Evolutionary conservation across 2,888 invertebrate species (phyloP), one percentile per base, ranked within the genome.

Genomic region (Caenorhabditis angaria): DNA sequence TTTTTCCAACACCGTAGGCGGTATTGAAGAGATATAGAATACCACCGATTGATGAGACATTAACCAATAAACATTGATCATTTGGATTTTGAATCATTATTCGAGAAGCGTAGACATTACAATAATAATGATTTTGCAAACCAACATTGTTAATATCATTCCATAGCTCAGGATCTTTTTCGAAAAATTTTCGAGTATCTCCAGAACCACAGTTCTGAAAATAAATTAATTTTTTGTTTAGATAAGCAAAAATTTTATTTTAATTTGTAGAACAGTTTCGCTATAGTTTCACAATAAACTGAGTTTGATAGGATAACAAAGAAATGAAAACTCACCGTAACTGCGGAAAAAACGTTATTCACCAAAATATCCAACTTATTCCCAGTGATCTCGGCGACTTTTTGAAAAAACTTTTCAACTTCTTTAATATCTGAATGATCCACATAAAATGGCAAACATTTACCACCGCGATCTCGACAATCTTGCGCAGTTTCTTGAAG

Each of bases 71-170:
- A 1, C 77, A 74, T 35, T 69, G 69, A 55, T 56, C 56, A n/a
- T 64, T 69, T 41, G 6, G 6, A 50, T 63, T 68, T 53, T 70
- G 67, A 22, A 51, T 70, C 89, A 90, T 89, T 70, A 89, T 76
- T 51, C 87, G 75, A 2, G 89, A 84, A 4, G 89, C 89, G 61
- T 87, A 85, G 3, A 88, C 87, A 18, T 88, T 70, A 73, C 89
- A 89, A 50, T 88, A 82, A 77, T 89, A 89, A 72, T 90, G 89
- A 70, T 89, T 89, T 14, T 88, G 87, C 24, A 90, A 83, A n/a
- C 89, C 89, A 20, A 89, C 89, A 59, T 87, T 87, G 76, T 89
- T 89, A 18, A 89, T 86, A 2, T 81, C 82, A 82, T 89, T 89
- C 88, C 89, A 89, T 61, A 88, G 77, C 3, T 78, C 72, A 3